These are phyloP conservation scores for Mus caroli DNA, from an alignment of 2,797 vertebrate genomes.

Conservation along the genomic window DNA sequence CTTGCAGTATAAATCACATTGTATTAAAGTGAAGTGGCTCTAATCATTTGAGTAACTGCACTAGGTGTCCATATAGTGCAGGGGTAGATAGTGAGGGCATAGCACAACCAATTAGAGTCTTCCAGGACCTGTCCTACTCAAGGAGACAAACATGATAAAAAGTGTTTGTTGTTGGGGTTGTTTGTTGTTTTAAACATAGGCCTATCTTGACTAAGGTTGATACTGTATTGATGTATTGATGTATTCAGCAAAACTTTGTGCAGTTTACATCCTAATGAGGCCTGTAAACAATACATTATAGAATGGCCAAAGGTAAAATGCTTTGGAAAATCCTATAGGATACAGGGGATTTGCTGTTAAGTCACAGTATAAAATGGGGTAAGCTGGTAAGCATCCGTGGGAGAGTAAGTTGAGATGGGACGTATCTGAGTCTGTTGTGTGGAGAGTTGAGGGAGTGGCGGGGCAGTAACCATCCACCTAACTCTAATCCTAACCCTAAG, in stretches of 20 bases:
- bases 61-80: constrained; percentile 8
- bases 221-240: background rate
- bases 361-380: constrained; percentile 30
- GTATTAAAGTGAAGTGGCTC: constrained; percentile 69
- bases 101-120: background rate
- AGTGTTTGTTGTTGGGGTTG: background rate
- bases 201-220: constrained; percentile 6
- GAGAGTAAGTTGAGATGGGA: background rate
- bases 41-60: constrained; percentile 55
- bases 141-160: background rate
- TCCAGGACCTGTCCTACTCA: constrained; percentile 34
- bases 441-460: background rate
- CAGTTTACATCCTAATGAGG: background rate
- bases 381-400: background rate
- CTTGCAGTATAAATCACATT: background rate
- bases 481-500: no score
- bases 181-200: constrained; percentile 9
- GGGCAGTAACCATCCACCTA: background rate
- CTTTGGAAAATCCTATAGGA: constrained; percentile 35
- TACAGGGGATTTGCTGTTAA: constrained; percentile 10
- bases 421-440: background rate
- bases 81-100: constrained; percentile 58
- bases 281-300: background rate
- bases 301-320: constrained; percentile 43
- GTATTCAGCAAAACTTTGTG: constrained; percentile 7